Evolutionary conservation across 2,888 invertebrate genomes (phyloP), one percentile per base, ranked within the genome.

Genomic region (Mimachlamys varia): DNA sequence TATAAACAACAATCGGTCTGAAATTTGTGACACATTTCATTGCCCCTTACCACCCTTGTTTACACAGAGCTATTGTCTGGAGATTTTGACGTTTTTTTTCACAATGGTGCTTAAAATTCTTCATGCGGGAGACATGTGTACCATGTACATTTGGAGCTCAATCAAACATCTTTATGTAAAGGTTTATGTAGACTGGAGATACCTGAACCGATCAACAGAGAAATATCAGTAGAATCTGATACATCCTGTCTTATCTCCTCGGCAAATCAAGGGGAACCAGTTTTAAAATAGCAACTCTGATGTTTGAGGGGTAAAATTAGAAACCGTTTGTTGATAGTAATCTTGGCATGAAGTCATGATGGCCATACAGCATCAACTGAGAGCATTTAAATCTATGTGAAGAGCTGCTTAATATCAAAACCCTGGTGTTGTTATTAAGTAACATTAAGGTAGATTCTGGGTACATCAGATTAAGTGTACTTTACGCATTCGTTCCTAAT

Each of bases 231-330:
- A 33, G 76, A 76, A 76, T 76, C 33, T 27, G 76, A 76, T 76
- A 76, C 76, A 76, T 76, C 76, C 76, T 76, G 76, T 76, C 76
- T 76, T 76, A 76, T 76, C 76, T 33, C 33, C 5, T 0, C 2
- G 27, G 76, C 33, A 22, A 76, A 76, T 76, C 76, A 76, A 33
- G 76, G 33, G 22, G 33, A 27, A 76, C 76, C 33, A 33, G 76
- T 33, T 76, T 76, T 76, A 76, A 76, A 76, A 76, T 76, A 76
- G 76, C 76, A 76, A 76, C 76, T 76, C 13, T 76, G 76, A 76
- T 27, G 76, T 33, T 76, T 76, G 33, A 76, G 76, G 33, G 33
- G 33, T 76, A 76, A 76, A 76, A 76, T 76, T 76, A 76, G 76
- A 76, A 76, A 76, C 76, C 15, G 12, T 76, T 76, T 76, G 76